These are phyloP conservation scores for Odontesthes bonariensis DNA, from an alignment of 2,113 vertebrate genomes.

Conservation along the genomic window DNA sequence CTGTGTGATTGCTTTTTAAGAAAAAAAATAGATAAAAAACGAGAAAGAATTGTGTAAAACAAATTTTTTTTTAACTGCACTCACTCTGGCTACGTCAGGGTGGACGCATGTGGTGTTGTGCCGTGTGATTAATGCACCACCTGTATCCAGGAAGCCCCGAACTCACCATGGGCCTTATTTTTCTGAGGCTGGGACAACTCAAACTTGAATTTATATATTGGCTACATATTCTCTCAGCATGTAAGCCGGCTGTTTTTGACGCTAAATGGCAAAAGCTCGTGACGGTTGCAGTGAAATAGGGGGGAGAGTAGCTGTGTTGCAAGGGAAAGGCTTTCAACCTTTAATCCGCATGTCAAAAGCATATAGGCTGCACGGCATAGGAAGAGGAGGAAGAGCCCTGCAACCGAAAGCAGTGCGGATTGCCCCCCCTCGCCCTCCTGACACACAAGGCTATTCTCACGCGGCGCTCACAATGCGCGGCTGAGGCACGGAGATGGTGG, in stretches of 20 bases:
- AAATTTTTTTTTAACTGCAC: conserved; percentile 13
- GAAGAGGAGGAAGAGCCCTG: conserved; percentile 63
- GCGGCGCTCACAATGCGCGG: conserved; percentile 52
- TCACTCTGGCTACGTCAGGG: conserved; percentile 28
- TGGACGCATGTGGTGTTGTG: conserved; percentile 50
- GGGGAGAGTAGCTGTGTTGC: conserved; percentile 55
- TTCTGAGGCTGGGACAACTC: conserved; percentile 46
- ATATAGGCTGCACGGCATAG: conserved; percentile 70
- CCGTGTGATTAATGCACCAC: conserved; percentile 41
- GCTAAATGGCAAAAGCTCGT: conserved; percentile 48
- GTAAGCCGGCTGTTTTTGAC: conserved; percentile 42
- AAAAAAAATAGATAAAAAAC: conserved; percentile 35
- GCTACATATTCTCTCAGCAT: conserved; percentile 28
- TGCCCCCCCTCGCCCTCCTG: conserved; percentile 18
- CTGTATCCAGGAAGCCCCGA: conserved; percentile 20
- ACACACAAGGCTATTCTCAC: conserved; percentile 60
- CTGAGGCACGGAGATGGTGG: conserved; percentile 56
- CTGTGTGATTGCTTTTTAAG: conserved; percentile 45
- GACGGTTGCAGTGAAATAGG: conserved; percentile 40
- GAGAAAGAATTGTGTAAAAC: conserved; percentile 12
- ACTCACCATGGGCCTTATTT: conserved; percentile 45
- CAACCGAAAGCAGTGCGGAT: conserved; percentile 30
- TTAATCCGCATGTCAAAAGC: conserved; percentile 80
- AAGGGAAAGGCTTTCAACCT: conserved; percentile 76
- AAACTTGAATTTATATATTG: conserved; percentile 65